phyloP scores from a whole-genome alignment of 2,113 vertebrate genomes.

The Egretta garzetta region DNA sequence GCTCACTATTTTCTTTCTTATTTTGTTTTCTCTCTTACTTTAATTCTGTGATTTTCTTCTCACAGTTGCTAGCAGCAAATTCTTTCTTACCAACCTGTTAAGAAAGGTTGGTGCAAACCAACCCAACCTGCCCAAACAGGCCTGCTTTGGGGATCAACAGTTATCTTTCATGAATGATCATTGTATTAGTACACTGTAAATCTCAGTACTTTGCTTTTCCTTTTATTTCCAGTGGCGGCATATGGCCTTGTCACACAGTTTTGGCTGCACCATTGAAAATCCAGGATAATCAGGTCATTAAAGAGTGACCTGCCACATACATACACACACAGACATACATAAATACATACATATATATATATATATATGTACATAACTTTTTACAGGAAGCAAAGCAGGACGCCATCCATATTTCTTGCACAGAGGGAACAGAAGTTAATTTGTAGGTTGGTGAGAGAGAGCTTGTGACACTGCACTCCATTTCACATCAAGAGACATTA shows the following conservation, averaged over 20 bases:
- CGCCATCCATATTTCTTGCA: background rate
- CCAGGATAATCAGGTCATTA: background rate
- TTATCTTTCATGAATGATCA: background rate
- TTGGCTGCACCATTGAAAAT: background rate
- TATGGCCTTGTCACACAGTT: background rate
- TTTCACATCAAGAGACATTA: constrained; percentile 70
- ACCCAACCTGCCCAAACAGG: background rate
- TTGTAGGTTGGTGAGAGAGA: constrained; percentile 55
- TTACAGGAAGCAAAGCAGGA: background rate
- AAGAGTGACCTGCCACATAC: background rate
- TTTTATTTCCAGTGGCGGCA: background rate
- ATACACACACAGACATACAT: background rate
- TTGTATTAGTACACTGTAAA: background rate
- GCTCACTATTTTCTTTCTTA: background rate
- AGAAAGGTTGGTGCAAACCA: background rate
- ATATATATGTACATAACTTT: background rate
- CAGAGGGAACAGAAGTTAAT: constrained; percentile 39
- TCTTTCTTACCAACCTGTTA: background rate
- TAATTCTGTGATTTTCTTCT: background rate
- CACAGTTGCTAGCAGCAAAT: background rate
- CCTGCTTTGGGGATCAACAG: background rate
- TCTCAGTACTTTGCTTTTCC: background rate
- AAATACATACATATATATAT: rapidly evolving
- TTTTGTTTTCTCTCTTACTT: background rate
- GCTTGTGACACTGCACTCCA: constrained; percentile 67